phyloP scores from a whole-genome alignment of 2,113 vertebrate species.

The Anas platyrhynchos region DNA sequence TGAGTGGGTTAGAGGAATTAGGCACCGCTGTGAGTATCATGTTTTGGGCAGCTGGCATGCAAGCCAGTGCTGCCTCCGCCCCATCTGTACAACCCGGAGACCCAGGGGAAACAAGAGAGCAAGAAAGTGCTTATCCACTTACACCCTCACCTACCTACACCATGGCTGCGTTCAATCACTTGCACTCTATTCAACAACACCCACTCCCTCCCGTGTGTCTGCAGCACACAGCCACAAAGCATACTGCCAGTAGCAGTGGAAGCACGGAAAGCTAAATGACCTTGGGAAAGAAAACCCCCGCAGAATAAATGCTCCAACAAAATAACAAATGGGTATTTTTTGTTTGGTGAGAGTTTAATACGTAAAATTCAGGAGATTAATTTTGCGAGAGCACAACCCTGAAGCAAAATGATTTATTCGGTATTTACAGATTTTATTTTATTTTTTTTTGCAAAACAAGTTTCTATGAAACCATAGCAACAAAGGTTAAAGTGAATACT shows the following conservation, averaged over 20 bases:
- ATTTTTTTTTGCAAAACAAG: constrained; percentile 17
- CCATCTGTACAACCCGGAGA: neutral
- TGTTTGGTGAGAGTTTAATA: neutral
- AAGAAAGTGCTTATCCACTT: neutral
- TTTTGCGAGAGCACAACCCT: neutral
- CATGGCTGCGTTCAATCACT: neutral
- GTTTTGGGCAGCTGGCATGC: constrained; percentile 52
- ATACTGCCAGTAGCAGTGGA: neutral
- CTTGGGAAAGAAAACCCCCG: neutral
- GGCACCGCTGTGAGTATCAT: neutral
- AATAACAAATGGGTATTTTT: neutral
- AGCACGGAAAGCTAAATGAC: neutral
- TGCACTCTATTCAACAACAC: neutral
- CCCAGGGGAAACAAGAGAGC: neutral
- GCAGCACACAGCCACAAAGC: neutral
- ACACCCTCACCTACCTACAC: neutral
- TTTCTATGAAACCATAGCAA: constrained; percentile 55
- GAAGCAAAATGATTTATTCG: constrained; percentile 49
- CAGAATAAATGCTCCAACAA: neutral
- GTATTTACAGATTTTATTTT: neutral
- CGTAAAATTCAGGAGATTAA: neutral
- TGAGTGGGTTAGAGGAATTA: neutral
- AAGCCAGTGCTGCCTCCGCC: neutral
- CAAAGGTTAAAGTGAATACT: constrained; percentile 9
- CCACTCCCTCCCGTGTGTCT: neutral